Percentiles rank a stretch among this genome's conserved stretches.
phyloP scores from a whole-genome alignment of 2,113 vertebrate genomes.

The Trachemys scripta region DNA sequence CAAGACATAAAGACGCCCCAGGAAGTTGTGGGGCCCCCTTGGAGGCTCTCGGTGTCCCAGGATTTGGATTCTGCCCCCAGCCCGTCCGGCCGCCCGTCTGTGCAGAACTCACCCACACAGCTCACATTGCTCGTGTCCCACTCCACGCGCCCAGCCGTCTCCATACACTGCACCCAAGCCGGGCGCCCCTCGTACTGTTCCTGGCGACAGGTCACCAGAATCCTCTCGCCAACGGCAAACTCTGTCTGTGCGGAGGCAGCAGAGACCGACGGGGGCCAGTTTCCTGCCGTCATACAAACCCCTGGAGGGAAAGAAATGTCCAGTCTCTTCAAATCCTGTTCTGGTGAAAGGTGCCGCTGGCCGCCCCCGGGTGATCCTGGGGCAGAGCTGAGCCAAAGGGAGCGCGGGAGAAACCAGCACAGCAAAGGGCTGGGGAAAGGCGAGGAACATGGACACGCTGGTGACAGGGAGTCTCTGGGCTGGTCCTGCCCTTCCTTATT shows the following conservation, averaged over 20 bases:
- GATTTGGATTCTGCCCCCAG: neutral
- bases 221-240: neutral
- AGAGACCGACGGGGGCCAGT: neutral
- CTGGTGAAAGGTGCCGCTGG: too few species aligned
- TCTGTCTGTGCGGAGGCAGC: neutral
- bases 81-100: too few species aligned
- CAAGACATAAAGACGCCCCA: too few species aligned
- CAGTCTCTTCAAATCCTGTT: neutral
- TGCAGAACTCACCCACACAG: neutral
- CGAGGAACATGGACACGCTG: too few species aligned
- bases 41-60: slow-evolving; percentile 3
- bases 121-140: neutral
- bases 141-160: neutral
- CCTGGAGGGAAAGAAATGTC: neutral
- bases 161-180: rapidly evolving
- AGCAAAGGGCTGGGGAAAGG: too few species aligned
- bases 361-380: too few species aligned
- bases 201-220: neutral
- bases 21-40: neutral
- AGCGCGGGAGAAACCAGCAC: too few species aligned
- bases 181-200: neutral
- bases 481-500: too few species aligned
- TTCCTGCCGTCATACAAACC: neutral
- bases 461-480: too few species aligned
- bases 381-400: too few species aligned